Base-by-base conservation (phyloP, 2,888 invertebrate species). In the Selenia dentaria region DNA sequence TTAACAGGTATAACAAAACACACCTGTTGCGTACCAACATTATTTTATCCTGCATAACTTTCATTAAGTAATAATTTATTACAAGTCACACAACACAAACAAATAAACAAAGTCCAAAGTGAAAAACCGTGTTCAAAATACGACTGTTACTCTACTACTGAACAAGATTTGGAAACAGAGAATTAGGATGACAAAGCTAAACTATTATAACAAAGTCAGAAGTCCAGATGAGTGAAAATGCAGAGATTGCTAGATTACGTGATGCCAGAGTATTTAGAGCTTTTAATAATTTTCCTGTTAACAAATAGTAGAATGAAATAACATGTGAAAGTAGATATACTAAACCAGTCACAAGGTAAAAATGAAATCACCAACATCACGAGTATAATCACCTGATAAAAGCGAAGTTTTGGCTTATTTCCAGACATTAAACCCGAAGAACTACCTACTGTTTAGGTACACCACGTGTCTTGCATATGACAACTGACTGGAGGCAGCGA, bases 321-420 rank as follows among this genome's bases (percentile, higher is more conserved):
- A 32, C 20, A 37, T 38, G 39, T 36, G 37, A 47, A 33, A 53
- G 41, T 27, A 16, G n/a, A n/a, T n/a, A 9, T 31, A 31, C 6
- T 32, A 27, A 35, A 28, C 40, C 16, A 6, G 41, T 54, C 54
- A 54, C 54, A 40, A 46, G 57, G 36, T 26, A 22, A 24, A 34
- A 47, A 28, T 42, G 28, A 47, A 47, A 28, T 43, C 49, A 49
- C 32, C 28, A 6, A 33, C 36, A 70, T 70, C 83, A 82, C 79
- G 79, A 81, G 57, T 64, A 42, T 52, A 54, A 74, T 79, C 81
- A 81, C 68, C 70, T 78, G 79, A 78, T 71, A 54, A 58, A 57
- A 39, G 47, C 39, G 47, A 50, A 50, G 27, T 52, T 57, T 65
- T 85, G 83, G 83, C 83, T 61, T 18, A 41, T 53, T 54, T 74